These are phyloP conservation scores for Malurus splendens DNA, from an alignment of 2,797 vertebrate genomes.

Conservation along the genomic window DNA sequence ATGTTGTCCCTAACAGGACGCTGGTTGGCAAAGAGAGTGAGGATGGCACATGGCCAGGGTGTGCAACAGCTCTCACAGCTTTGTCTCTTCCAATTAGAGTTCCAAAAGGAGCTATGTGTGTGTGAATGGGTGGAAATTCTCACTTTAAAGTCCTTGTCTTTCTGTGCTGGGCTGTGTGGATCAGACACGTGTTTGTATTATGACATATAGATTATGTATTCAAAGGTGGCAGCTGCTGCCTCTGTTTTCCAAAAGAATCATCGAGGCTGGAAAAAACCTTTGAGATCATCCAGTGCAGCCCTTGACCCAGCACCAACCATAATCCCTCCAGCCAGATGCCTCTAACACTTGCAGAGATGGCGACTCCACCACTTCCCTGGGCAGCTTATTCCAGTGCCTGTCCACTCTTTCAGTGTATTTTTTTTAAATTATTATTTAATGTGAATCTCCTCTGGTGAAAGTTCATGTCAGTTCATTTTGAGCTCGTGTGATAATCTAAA, in stretches of 20 bases:
- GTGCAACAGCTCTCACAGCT: neutral
- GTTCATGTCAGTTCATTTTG: neutral
- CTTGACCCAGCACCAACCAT: neutral
- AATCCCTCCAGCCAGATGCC: neutral
- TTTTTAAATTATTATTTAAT: neutral
- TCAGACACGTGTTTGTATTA: neutral
- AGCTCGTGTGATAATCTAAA: neutral
- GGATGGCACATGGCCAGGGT: accelerated
- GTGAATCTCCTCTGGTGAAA: neutral
- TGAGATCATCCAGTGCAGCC: neutral
- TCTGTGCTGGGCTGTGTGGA: neutral
- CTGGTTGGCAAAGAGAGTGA: neutral
- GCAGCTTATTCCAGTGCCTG: neutral
- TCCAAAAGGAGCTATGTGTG: neutral
- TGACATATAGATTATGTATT: neutral
- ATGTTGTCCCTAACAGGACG: neutral
- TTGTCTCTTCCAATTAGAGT: neutral
- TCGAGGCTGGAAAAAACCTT: neutral
- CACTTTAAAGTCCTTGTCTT: neutral
- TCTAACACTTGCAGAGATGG: neutral
- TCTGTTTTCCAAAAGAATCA: neutral
- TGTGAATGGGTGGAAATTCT: neutral
- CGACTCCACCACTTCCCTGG: neutral
- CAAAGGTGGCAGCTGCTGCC: neutral
- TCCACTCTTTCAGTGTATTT: neutral